A percentile compares a stretch with the other conserved stretches of the same genome.
These are phyloP conservation scores for Sitophilus oryzae DNA, from an alignment of 1,140 invertebrate species.

Conservation along the genomic window DNA sequence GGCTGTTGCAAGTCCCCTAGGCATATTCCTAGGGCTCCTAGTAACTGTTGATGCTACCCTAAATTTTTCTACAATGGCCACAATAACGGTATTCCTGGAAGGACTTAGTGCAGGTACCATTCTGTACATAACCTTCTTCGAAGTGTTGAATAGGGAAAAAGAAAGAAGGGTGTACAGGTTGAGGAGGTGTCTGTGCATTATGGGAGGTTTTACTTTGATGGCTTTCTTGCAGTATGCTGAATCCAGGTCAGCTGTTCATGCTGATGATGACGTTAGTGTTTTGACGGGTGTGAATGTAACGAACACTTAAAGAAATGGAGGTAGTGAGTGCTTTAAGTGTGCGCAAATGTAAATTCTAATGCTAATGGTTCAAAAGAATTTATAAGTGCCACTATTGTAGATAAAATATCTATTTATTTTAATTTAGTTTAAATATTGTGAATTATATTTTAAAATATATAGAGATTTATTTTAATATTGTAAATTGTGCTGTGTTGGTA, in stretches of 20 bases:
- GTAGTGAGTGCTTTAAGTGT: too few relatives aligned
- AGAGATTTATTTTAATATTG: too few relatives aligned
- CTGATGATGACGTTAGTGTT: too few relatives aligned
- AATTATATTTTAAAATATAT: too few relatives aligned
- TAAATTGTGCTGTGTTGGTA: too few relatives aligned
- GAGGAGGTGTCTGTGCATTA: slow-evolving; percentile 35
- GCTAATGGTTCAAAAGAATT: too few relatives aligned
- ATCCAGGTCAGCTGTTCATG: slow-evolving; percentile 7
- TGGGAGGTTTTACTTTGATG: slow-evolving; percentile 41
- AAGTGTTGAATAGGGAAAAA: slow-evolving; percentile 42
- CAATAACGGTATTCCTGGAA: slow-evolving; percentile 37
- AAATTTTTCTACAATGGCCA: slow-evolving; percentile 37
- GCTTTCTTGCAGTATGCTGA: slow-evolving; percentile 35
- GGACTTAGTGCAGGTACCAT: slow-evolving; percentile 43
- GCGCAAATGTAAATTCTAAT: too few relatives aligned
- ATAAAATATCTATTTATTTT: too few relatives aligned
- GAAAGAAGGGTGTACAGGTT: slow-evolving; percentile 36
- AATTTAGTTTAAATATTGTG: too few relatives aligned
- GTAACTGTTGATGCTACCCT: slow-evolving; percentile 34
- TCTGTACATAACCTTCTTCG: slow-evolving; percentile 43
- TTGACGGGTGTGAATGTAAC: too few relatives aligned
- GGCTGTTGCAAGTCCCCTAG: slow-evolving; percentile 65
- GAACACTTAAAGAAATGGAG: too few relatives aligned
- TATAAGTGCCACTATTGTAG: too few relatives aligned
- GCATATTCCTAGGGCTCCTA: slow-evolving; percentile 57